Base-by-base conservation (phyloP, 2,797 vertebrate species). In the Bryconaethiops microstoma region DNA sequence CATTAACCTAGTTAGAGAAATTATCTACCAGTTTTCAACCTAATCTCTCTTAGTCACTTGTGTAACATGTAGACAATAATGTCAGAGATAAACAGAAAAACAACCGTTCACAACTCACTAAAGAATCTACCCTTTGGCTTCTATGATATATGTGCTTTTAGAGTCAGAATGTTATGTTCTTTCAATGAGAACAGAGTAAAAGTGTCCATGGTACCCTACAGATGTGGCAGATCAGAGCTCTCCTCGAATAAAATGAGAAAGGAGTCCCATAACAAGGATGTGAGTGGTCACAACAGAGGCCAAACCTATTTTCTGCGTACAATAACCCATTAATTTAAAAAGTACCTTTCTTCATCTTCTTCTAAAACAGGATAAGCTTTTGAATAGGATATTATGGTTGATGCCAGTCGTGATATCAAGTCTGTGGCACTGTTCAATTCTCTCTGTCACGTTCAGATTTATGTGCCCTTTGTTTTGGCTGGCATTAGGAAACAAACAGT, bases 381-480 rank as follows among this genome's bases (percentile, higher is more conserved):
- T 40, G 39, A 42, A 42, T 14, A n/a, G 39, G 39, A 67, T 7
- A 65, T 29, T 35, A 39, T 1, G 64, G 21, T 21, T 9, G 82
- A 87, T 86, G 84, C 84, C 83, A 86, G 77, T 50, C 23, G 78
- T 79, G 87, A 89, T 89, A 86, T 29, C n/a, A 77, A 42, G 63
- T 40, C 40, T 29, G 62, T 67, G 39, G 21, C 17, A 67, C 69
- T 42, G 55, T 69, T 17, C 9, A 39, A 42, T 82, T 84, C 79
- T 13, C 78, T 74, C 17, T 74, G 50, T 45, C n/a, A 54, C 16
- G 71, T 85, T 80, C 39, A 77, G 86, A 84, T 81, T 5, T 45
- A 85, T 87, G 83, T 74, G 67, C 29, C 83, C 79, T 90, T 90
- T 90, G 86, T 91, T 88, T 85, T 57, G 54, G 19, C 75, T 78